Evolutionary conservation across 2,888 invertebrate species (phyloP), one percentile per base, ranked within the genome.

Genomic region (Eutolmus rufibarbis): DNA sequence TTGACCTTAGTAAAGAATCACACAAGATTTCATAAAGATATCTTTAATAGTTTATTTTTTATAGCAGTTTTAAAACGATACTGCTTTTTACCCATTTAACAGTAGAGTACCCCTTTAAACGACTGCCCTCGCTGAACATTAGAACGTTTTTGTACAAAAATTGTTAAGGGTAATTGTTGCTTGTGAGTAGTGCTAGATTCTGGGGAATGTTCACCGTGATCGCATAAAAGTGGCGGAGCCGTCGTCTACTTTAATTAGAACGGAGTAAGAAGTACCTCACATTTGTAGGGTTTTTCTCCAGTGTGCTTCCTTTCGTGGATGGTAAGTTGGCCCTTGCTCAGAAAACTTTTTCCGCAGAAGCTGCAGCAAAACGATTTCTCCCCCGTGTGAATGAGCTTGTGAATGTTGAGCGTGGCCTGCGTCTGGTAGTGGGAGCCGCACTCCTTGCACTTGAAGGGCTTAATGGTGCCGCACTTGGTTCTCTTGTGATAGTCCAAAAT

Each of bases 401-500:
- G 92, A 12, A 90, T 90, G 8, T 90, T 90, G 3, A 92, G 88
- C 86, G 91, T 91, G 76, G 91, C 90, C 87, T 90, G 90, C 2
- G 91, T 91, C 40, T 91, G 90, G 89, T 91, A 92, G n/a, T 90
- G 90, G 89, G 90, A 90, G 4, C 88, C 86, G 86, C 92, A 92
- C 89, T 91, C 91, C 88, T 92, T 90, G 89, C 93, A 93, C 86
- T 91, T 91, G 88, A 91, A 92, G 12, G 90, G 90, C 88, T 92
- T 93, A 31, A 92, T 90, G 5, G 92, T 92, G n/a, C 93, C 93
- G 90, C 93, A 93, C 89, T 93, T 91, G 2, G 93, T 93, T 1
- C 90, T 90, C 9, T 89, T 89, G 84, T 92, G 92, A 3, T 91
- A 91, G 8, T 91, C 91, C 40, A 92, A 91, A 37, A 93, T 92